phyloP scores from a whole-genome alignment of 2,113 vertebrate genomes.

The Crotalus horridus region DNA sequence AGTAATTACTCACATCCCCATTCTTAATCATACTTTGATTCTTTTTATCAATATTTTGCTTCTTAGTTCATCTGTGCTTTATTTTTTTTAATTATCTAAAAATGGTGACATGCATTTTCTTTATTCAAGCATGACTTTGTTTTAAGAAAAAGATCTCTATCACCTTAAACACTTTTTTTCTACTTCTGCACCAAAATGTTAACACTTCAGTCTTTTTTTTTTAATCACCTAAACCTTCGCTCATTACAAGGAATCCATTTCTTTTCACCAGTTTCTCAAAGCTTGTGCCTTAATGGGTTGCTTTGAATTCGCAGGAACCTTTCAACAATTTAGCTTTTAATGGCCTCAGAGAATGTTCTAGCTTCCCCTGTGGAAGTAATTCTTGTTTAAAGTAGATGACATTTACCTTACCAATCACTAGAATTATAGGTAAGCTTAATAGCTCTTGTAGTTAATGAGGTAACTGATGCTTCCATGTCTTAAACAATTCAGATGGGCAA shows the following conservation, averaged over 20 bases:
- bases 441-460: neutral
- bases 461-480: neutral
- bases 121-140: neutral
- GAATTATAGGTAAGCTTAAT: neutral
- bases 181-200: neutral
- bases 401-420: constrained; percentile 1
- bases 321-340: neutral
- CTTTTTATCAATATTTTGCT: constrained; percentile 9
- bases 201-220: neutral
- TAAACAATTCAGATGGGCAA: neutral
- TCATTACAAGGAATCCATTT: neutral
- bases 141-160: neutral
- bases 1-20: neutral
- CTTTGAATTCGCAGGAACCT: neutral
- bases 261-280: neutral
- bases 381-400: neutral
- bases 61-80: neutral
- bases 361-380: neutral
- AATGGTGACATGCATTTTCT: neutral
- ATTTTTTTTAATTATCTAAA: constrained; percentile 7
- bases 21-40: neutral
- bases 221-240: neutral
- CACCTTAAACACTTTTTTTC: neutral
- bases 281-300: neutral
- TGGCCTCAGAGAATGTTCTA: neutral